Evolutionary conservation across 2,888 invertebrate species (phyloP).

Genomic region (Sminthurides aquaticus): DNA sequence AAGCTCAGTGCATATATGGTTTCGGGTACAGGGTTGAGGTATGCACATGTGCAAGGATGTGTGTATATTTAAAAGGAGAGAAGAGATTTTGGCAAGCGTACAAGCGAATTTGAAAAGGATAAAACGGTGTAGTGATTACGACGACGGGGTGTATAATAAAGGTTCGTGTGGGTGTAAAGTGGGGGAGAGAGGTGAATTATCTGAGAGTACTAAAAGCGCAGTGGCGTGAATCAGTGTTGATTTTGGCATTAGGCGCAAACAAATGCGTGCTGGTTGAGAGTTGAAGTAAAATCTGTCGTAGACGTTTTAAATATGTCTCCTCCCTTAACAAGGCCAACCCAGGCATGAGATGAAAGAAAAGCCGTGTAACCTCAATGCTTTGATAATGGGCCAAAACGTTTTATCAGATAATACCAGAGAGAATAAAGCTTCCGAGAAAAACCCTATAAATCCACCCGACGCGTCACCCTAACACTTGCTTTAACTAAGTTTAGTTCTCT

Average conservation of each 20-base stretch:
- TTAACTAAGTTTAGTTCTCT: too few species aligned
- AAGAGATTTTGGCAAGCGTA: not conserved
- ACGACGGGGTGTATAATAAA: not conserved
- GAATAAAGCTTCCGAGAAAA: not conserved
- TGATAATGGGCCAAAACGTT: constrained; percentile 25
- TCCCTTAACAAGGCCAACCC: constrained; percentile 16
- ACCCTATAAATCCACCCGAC: not conserved
- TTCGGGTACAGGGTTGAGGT: too few species aligned
- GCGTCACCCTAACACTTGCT: not conserved
- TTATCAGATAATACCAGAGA: constrained; percentile 12
- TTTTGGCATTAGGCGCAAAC: constrained; percentile 22
- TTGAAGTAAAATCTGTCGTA: constrained; percentile 22
- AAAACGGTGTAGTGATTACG: not conserved
- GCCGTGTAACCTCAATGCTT: constrained; percentile 25
- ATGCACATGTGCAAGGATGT: too few species aligned
- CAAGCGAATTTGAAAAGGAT: not conserved
- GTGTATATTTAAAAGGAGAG: too few species aligned
- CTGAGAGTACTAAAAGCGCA: not conserved
- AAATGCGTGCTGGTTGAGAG: constrained; percentile 20
- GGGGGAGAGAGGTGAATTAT: not conserved
- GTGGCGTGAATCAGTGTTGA: constrained; percentile 18
- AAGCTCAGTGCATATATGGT: too few species aligned
- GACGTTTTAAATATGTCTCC: constrained; percentile 20
- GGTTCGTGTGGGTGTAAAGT: not conserved
- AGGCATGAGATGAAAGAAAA: constrained; percentile 23